Percentiles rank a stretch among this genome's conserved stretches.
phyloP scores from a whole-genome alignment of 2,113 vertebrate genomes.

The Eonycteris spelaea region DNA sequence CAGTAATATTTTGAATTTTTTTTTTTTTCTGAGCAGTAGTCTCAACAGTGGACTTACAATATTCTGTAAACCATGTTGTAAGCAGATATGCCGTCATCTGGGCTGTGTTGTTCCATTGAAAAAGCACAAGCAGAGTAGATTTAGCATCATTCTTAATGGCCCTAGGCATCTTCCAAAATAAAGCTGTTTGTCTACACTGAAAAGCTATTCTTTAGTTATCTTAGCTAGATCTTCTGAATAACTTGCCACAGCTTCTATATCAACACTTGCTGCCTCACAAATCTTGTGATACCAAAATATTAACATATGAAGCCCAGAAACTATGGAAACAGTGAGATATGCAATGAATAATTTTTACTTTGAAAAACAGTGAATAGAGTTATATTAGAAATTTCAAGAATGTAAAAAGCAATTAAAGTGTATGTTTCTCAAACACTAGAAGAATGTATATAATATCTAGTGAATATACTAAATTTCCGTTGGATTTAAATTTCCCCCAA shows the following conservation, averaged over 20 bases:
- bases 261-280: background rate
- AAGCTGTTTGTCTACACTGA: background rate
- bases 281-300: background rate
- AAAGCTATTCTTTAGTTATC: background rate
- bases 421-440: background rate
- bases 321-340: background rate
- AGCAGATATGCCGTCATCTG: background rate
- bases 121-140: background rate
- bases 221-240: background rate
- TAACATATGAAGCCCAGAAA: background rate
- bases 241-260: background rate
- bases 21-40: background rate
- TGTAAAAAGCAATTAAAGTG: background rate
- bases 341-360: background rate
- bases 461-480: background rate
- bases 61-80: background rate
- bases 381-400: background rate
- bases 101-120: background rate
- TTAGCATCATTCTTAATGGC: background rate
- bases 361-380: background rate
- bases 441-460: background rate
- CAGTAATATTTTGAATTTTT: background rate
- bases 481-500: background rate
- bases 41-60: background rate
- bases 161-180: background rate